A percentile compares a stretch with the other conserved stretches of the same genome.
Conservation (phyloP, 1,140 invertebrate species). For the Cyclargus thomasi region DNA sequence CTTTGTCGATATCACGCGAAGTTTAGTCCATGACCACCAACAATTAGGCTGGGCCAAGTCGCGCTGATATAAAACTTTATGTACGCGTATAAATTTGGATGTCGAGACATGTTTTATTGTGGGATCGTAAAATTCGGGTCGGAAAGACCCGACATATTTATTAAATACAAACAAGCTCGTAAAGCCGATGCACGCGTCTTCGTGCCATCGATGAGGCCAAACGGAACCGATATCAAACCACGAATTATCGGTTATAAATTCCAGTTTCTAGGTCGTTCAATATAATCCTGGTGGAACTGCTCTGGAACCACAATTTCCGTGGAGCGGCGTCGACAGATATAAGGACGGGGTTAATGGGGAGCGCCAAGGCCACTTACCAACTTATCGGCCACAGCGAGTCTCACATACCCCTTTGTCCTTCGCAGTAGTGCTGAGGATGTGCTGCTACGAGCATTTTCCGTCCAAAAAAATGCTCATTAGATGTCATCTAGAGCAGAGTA, state of each 20-base stretch:
- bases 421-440: no score
- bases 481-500: no score
- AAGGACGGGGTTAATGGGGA: no score
- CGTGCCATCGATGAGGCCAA: conserved; percentile 62
- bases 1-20: not conserved
- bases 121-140: conserved; percentile 70
- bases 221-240: conserved; percentile 38
- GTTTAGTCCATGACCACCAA: conserved; percentile 64
- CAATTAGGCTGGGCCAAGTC: conserved; percentile 70
- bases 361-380: no score
- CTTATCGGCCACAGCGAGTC: no score
- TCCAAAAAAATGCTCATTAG: no score
- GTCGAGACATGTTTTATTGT: conserved; percentile 75
- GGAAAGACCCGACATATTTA: conserved; percentile 73
- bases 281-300: no score
- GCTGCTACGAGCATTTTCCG: no score
- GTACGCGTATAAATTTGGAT: conserved; percentile 73
- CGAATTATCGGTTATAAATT: not conserved
- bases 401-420: no score
- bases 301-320: no score
- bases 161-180: conserved; percentile 72
- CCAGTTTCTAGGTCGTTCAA: not conserved
- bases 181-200: conserved; percentile 67
- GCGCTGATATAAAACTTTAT: conserved; percentile 73
- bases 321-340: no score